phyloP scores from a whole-genome alignment of 2,113 vertebrate species.

The Strix aluco region DNA sequence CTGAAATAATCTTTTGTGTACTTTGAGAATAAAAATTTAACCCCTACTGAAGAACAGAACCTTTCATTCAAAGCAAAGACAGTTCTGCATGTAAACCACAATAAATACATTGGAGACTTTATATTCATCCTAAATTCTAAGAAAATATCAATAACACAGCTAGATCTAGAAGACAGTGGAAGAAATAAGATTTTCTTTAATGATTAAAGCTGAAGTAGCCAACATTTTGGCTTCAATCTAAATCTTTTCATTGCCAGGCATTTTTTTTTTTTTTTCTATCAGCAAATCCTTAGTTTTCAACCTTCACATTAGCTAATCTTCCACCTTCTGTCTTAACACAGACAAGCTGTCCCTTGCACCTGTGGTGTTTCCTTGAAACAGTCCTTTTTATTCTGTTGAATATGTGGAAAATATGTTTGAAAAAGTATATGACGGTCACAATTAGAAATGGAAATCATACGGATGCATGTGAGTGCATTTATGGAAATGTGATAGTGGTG shows the following conservation, averaged over 20 bases:
- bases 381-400: not conserved
- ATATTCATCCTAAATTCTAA: not conserved
- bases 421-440: not conserved
- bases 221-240: not conserved
- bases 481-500: not conserved
- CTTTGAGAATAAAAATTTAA: not conserved
- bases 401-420: not conserved
- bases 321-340: not conserved
- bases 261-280: not conserved
- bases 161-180: not conserved
- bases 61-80: not conserved
- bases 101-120: not conserved
- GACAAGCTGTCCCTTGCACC: not conserved
- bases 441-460: not conserved
- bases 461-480: rapidly evolving
- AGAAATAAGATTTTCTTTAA: not conserved
- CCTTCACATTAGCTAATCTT: not conserved
- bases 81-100: not conserved
- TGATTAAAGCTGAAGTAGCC: not conserved
- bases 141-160: not conserved
- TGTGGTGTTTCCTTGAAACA: not conserved
- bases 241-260: not conserved
- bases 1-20: not conserved
- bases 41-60: not conserved
- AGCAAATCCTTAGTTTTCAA: not conserved